Evolutionary conservation across 2,113 vertebrate species (phyloP), one percentile per base, ranked within the genome.

Genomic region (Catharus minimus): DNA sequence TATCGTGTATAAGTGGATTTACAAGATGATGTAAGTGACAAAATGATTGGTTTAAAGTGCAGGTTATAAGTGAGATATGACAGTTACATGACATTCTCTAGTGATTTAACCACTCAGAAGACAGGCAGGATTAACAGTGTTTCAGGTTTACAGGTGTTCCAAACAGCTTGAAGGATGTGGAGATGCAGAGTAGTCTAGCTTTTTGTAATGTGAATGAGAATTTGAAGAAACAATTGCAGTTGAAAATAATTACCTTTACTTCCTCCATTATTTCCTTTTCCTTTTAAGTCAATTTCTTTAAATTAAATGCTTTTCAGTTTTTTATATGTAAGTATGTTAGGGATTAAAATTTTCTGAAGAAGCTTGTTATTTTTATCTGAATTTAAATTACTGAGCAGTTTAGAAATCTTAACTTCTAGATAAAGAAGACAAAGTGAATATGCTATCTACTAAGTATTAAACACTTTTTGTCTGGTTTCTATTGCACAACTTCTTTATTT

Each of bases 91-190:
- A 73, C 44, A 69, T 69, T 64, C n/a, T 83, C 12, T 78, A 64
- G 65, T 66, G 76, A 60, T 16, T 66, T 28, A 72, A 71, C 15
- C 33, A 66, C 56, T 62, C 32, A 41, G 23, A 56, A 69, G 43
- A 61, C 50, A 79, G 75, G 24, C 19, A 69, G 56, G 33, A 88
- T 88, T 94, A 85, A 68, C 23, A 56, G 36, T 55, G 24, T 38
- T 86, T 86, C 32, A 88, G 52, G 76, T 74, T 90, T 94, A 57
- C 68, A 89, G 60, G 72, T 80, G 15, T 82, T 67, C 75, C 33
- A 57, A 72, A 23, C 32, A 86, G 9, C 22, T 43, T 52, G 27
- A 58, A 74, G 33, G 64, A 67, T 66, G 64, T 66, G 24, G 32
- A 89, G 30, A 41, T 80, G 52, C 16, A 76, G 53, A 65, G 4